Evolutionary conservation across 2,797 vertebrate genomes (phyloP).

Genomic region (Buceros bicornis): DNA sequence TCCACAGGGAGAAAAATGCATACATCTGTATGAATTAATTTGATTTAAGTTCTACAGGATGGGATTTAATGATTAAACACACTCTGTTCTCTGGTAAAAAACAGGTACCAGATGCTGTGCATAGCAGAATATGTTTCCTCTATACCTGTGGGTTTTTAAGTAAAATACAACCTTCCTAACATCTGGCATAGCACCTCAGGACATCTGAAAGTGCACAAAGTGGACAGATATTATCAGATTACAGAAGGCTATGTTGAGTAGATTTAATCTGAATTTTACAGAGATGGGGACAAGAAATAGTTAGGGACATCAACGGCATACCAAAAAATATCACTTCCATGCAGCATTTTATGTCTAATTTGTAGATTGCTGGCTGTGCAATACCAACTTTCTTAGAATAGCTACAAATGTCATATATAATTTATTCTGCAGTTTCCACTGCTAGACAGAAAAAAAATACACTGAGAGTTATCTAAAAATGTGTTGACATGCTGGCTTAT

Average conservation of each 20-base stretch:
- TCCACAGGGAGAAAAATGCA: not conserved
- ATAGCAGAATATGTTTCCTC: constrained; percentile 9
- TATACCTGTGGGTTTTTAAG: constrained; percentile 45
- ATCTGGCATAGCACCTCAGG: constrained; percentile 36
- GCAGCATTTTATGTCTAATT: constrained; percentile 20
- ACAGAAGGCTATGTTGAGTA: not conserved
- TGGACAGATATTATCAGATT: not conserved
- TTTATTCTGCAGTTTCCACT: constrained; percentile 71
- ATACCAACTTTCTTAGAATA: constrained; percentile 63
- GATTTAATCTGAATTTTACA: not conserved
- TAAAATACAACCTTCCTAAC: constrained; percentile 43
- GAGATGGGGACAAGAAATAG: not conserved
- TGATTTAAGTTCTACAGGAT: constrained; percentile 21
- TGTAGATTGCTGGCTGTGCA: constrained; percentile 56
- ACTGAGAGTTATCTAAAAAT: constrained; percentile 66
- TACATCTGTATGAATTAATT: constrained; percentile 44
- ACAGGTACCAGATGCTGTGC: constrained; percentile 29
- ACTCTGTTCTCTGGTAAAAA: constrained; percentile 25
- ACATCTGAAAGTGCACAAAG: constrained; percentile 26
- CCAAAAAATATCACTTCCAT: not conserved
- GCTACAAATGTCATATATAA: constrained; percentile 72
- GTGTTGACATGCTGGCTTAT: constrained; percentile 69
- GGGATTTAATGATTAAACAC: constrained; percentile 25
- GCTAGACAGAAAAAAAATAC: constrained; percentile 61
- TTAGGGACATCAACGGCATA: not conserved